Evolutionary conservation across 2,888 invertebrate species (phyloP).

Genomic region (Creontiades dilutus): DNA sequence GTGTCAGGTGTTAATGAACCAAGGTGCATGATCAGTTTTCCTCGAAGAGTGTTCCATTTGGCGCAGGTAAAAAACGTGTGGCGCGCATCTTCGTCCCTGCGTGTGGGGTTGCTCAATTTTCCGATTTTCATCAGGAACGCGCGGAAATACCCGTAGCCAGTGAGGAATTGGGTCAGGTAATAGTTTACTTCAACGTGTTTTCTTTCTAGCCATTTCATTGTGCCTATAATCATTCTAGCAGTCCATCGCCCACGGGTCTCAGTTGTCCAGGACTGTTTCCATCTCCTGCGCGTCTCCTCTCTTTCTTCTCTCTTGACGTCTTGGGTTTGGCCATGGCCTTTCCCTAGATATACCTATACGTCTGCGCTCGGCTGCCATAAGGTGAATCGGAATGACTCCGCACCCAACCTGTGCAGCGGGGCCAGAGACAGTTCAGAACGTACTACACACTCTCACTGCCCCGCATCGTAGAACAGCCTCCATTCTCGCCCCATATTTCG

Average conservation of each 20-base stretch:
- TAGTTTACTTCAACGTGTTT: conserved; percentile 72
- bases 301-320: no score
- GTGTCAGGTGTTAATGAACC: no score
- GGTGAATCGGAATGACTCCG: conserved; percentile 11
- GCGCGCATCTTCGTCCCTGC: background rate
- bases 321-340: background rate
- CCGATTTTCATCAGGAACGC: conserved; percentile 71
- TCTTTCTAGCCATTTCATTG: conserved; percentile 73
- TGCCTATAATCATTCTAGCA: conserved; percentile 68
- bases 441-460: conserved; percentile 17
- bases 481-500: conserved; percentile 43
- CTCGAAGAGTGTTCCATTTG: background rate
- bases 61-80: background rate
- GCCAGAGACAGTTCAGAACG: conserved; percentile 38
- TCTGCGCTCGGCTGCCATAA: conserved; percentile 6
- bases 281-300: no score
- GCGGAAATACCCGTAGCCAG: conserved; percentile 75
- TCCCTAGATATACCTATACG: background rate
- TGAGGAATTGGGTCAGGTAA: conserved; percentile 75
- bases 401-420: conserved; percentile 22
- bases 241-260: conserved; percentile 74
- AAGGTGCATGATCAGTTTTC: background rate
- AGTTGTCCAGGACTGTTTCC: no score
- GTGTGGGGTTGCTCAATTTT: background rate
- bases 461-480: conserved; percentile 8